Conservation (phyloP, 37 sponge, comb jelly and placozoan species). For the Mnemiopsis leidyi region DNA sequence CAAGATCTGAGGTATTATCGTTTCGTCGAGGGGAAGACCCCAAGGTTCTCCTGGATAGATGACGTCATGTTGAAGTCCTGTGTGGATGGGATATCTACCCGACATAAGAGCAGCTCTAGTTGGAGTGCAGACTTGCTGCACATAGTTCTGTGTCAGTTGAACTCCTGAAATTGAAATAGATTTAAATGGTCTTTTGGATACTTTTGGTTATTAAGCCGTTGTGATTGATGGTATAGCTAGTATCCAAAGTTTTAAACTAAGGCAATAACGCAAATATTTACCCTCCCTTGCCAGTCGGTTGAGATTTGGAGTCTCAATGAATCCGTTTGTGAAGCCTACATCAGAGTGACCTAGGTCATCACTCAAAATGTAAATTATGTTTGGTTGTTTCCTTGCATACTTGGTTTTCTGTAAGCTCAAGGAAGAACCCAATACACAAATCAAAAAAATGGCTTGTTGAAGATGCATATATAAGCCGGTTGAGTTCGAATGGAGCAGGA, state of each 20-base stretch:
- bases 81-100: conserved; percentile 53
- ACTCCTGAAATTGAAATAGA: conserved; percentile 40
- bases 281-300: conserved; percentile 35
- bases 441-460: too few species aligned
- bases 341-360: conserved; percentile 61
- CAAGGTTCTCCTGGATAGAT: conserved; percentile 59
- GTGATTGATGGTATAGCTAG: too few species aligned
- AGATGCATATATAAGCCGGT: too few species aligned
- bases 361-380: conserved; percentile 56
- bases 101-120: conserved; percentile 61
- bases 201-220: too few species aligned
- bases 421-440: too few species aligned
- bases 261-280: not conserved
- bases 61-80: conserved; percentile 38
- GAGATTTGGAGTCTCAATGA: conserved; percentile 21
- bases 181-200: too few species aligned
- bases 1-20: conserved; percentile 33
- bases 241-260: too few species aligned
- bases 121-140: conserved; percentile 64
- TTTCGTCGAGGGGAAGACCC: conserved; percentile 59
- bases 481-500: too few species aligned
- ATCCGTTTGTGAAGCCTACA: conserved; percentile 43
- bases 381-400: conserved; percentile 11
- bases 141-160: conserved; percentile 52
- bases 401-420: not conserved